Evolutionary conservation across 2,888 invertebrate species (phyloP), one percentile per base, ranked within the genome.

Genomic region (Drosophila prostipennis): DNA sequence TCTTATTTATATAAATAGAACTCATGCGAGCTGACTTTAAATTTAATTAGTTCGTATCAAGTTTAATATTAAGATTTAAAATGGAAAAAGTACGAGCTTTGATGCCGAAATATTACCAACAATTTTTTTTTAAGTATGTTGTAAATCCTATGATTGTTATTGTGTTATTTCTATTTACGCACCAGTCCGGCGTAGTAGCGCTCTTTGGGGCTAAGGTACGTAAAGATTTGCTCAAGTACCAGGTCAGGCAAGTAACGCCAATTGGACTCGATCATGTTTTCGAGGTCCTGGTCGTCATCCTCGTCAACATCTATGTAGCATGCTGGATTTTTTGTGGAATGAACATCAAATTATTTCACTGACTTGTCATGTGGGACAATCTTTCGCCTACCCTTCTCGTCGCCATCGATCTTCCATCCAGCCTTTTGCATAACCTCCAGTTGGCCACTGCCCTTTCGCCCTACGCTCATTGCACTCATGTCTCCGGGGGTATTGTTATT

Each of bases 131-230:
- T n/a, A n/a, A n/a, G n/a, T n/a, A n/a, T n/a, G n/a, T n/a, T n/a
- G n/a, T n/a, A n/a, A n/a, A n/a, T n/a, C n/a, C n/a, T n/a, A n/a
- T n/a, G n/a, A n/a, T n/a, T n/a, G n/a, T n/a, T n/a, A n/a, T n/a
- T n/a, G n/a, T 14, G 16, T 1, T 16, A 3, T 10, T 26, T 7
- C 1, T 3, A 2, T 34, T 6, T 26, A 51, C 95, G 94, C 36
- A 95, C 96, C 85, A 95, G 92, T 55, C 96, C 96, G 0, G 96
- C 95, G 79, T 95, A 94, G 87, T 96, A 96, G 29, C 96, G 93
- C 79, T 96, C 94, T 48, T 94, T 93, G 40, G 95, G 94, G 0
- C 93, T 93, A 45, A 97, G 92, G 82, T 95, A 93, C 0, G 94
- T 92, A 88, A 96, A 96, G 59, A 97, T 94, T 85, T 94, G 93